These are phyloP conservation scores for Drymodes brunneopygia DNA, from an alignment of 2,113 vertebrate species.

Conservation along the genomic window DNA sequence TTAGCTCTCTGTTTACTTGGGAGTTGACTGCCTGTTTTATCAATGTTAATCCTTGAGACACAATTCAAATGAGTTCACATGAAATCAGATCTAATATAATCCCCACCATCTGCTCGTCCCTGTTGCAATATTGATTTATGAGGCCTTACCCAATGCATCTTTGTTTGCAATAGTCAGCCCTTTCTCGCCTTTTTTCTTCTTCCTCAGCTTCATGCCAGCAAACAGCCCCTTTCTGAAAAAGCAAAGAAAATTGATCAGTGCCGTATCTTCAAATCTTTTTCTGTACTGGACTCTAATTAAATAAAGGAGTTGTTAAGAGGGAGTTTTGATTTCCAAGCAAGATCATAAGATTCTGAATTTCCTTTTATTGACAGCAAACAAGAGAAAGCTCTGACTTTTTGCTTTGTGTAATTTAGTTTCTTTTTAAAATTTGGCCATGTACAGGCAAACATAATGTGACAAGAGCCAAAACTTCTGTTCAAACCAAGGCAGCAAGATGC, in stretches of 20 bases:
- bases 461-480: not conserved
- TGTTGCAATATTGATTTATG: constrained; percentile 66
- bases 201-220: constrained; percentile 82
- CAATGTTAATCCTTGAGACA: not conserved
- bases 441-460: not conserved
- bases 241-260: not conserved
- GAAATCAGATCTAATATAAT: not conserved
- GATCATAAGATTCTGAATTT: not conserved
- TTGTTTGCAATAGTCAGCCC: constrained; percentile 83
- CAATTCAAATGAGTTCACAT: not conserved
- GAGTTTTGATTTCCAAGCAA: not conserved
- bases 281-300: not conserved
- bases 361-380: not conserved
- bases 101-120: not conserved
- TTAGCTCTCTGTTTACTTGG: not conserved
- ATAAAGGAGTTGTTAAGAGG: not conserved
- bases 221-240: constrained; percentile 77
- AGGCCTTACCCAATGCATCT: constrained; percentile 79
- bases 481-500: not conserved
- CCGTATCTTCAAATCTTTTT: not conserved
- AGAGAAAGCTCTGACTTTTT: not conserved
- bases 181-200: constrained; percentile 77
- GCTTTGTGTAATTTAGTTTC: not conserved
- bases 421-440: not conserved
- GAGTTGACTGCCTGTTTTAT: not conserved